Percentiles rank a stretch among this genome's conserved stretches.
phyloP scores from a whole-genome alignment of 2,797 vertebrate genomes.

The Squalus acanthias region DNA sequence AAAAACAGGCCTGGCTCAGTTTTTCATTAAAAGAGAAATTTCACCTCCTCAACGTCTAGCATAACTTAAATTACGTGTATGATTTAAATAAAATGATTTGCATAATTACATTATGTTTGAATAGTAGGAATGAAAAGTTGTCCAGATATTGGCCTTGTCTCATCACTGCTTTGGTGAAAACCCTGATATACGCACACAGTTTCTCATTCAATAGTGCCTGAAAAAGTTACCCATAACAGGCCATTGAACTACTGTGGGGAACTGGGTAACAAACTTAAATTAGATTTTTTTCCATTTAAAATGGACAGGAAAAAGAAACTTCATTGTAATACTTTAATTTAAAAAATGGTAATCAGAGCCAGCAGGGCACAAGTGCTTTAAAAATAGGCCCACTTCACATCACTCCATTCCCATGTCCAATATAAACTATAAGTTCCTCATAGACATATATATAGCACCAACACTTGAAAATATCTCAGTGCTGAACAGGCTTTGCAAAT shows the following conservation, averaged over 20 bases:
- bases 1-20: too few species aligned
- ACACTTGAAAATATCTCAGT: background rate
- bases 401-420: background rate
- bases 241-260: background rate
- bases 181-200: background rate
- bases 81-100: background rate
- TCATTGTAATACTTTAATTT: background rate
- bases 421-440: background rate
- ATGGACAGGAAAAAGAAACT: background rate
- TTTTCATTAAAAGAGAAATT: too few species aligned
- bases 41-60: too few species aligned
- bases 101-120: background rate
- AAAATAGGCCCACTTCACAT: conserved; percentile 29
- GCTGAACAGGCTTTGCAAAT: background rate
- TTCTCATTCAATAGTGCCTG: background rate
- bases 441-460: background rate
- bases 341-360: background rate
- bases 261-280: background rate
- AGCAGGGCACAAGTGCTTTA: background rate
- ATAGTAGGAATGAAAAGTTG: background rate
- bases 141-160: background rate
- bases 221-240: background rate
- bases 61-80: background rate
- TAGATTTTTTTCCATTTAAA: conserved; percentile 6
- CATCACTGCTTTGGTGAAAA: background rate